Base-by-base conservation (phyloP, 2,113 vertebrate genomes). In the Saimiri boliviensis region DNA sequence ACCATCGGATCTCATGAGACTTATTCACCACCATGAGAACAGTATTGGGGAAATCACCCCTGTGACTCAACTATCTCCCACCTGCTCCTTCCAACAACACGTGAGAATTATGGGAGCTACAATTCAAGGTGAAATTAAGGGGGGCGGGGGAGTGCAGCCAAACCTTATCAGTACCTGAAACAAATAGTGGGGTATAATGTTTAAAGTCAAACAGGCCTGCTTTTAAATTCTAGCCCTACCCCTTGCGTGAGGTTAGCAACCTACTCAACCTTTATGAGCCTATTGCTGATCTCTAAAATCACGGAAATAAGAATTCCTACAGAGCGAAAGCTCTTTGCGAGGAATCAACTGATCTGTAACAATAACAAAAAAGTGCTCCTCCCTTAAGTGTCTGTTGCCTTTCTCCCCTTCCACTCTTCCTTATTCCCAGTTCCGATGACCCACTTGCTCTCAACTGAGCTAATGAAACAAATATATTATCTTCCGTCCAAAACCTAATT, bases 401-500 rank as follows among this genome's bases (percentile, higher is more conserved):
- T 85, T 25, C 23, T 56, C 60, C 37, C 21, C 13, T 16, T 74
- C 56, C 76, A 63, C 11, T 87, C 56, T 85, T 63, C 37, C 35
- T 11, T 58, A 42, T 40, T 66, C 79, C 91, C 47, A 40, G 56
- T 83, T 49, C 80, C 37, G 37, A 82, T 42, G 54, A 89, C n/a
- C 25, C 8, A 58, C 32, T 27, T 80, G 45, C 58, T 84, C 47
- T 94, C 93, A 35, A 81, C 5, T 45, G 87, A 63, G 37, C 60
- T 92, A 84, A 93, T 86, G 47, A 93, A 86, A 89, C 25, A 60
- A 80, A 90, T 49, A 20, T 70, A 35, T 81, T 86, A 86, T 56
- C 54, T 71, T 93, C 89, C 47, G 45, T 80, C 70, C 83, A 84
- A 91, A 97, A 96, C 23, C 58, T 60, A 89, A 80, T 91, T 85